Conservation (phyloP, 2,113 vertebrate species). For the Marmota monax region DNA sequence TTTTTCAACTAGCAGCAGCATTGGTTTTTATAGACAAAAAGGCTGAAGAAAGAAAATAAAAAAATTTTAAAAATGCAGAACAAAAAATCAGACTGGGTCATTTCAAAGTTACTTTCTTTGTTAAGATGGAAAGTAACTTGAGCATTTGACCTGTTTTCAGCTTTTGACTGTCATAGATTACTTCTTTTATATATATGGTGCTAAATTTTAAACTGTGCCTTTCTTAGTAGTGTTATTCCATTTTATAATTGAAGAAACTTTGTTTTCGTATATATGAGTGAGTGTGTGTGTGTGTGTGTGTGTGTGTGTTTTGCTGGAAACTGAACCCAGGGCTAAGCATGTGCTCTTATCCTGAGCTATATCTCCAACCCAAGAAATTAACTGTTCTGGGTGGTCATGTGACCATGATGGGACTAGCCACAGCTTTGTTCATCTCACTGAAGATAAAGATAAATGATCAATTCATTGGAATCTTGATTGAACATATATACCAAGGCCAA, state of each 20-base stretch:
- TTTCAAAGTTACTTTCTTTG: no score
- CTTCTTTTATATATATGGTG: no score
- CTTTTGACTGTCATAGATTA: no score
- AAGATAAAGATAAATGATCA: background rate
- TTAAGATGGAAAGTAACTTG: no score
- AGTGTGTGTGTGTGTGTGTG: background rate
- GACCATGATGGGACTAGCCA: background rate
- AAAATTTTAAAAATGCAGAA: no score
- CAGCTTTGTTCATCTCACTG: background rate
- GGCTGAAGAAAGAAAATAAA: no score
- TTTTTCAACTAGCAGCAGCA: no score
- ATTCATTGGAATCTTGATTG: background rate
- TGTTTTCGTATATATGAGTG: no score
- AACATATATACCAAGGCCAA: background rate
- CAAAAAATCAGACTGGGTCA: no score
- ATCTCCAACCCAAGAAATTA: background rate
- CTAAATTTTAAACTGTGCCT: background rate
- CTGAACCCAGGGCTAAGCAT: background rate
- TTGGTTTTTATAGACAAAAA: no score
- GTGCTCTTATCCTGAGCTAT: background rate
- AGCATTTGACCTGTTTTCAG: no score
- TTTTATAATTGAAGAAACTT: background rate
- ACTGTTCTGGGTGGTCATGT: background rate
- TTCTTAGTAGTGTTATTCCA: background rate
- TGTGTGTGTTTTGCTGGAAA: background rate